Evolutionary conservation across 64 coral and sea anemone species (phyloP).

Genomic region (Pocillopora damicornis): DNA sequence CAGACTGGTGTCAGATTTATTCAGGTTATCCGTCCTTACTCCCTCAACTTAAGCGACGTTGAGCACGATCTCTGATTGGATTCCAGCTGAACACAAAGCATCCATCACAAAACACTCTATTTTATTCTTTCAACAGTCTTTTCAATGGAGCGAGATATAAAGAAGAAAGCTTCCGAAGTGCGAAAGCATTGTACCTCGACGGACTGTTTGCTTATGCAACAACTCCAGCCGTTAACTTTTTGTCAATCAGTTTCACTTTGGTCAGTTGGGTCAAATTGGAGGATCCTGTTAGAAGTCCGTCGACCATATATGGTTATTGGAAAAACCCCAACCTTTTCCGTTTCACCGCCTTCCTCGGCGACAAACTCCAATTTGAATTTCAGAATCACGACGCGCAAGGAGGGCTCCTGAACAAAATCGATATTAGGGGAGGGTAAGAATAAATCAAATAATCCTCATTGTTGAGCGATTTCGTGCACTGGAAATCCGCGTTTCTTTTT

Average conservation of each 20-base stretch:
- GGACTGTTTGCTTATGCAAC: slow-evolving; percentile 11
- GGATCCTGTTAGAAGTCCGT: neutral
- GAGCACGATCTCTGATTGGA: too few species aligned
- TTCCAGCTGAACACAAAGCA: too few species aligned
- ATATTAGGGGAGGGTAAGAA: too few species aligned
- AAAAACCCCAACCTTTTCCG: neutral
- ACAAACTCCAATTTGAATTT: neutral
- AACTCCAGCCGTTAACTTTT: slow-evolving; percentile 5
- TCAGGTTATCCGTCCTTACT: too few species aligned
- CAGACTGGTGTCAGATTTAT: too few species aligned
- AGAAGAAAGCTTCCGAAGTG: neutral
- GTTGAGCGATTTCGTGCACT: too few species aligned
- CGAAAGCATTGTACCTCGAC: neutral
- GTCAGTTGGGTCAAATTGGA: neutral
- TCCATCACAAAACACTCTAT: neutral
- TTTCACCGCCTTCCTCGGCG: neutral
- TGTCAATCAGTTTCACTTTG: slow-evolving; percentile 2
- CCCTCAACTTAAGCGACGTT: too few species aligned
- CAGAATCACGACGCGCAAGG: neutral
- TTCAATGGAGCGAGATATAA: neutral
- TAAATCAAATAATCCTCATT: too few species aligned
- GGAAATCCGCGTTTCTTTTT: too few species aligned
- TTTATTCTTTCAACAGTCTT: neutral
- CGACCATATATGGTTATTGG: slow-evolving; percentile 4
- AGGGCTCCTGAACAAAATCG: too few species aligned